Percentiles rank a stretch among this genome's conserved stretches.
phyloP scores from a whole-genome alignment of 2,113 vertebrate species.

The Fregetta grallaria region DNA sequence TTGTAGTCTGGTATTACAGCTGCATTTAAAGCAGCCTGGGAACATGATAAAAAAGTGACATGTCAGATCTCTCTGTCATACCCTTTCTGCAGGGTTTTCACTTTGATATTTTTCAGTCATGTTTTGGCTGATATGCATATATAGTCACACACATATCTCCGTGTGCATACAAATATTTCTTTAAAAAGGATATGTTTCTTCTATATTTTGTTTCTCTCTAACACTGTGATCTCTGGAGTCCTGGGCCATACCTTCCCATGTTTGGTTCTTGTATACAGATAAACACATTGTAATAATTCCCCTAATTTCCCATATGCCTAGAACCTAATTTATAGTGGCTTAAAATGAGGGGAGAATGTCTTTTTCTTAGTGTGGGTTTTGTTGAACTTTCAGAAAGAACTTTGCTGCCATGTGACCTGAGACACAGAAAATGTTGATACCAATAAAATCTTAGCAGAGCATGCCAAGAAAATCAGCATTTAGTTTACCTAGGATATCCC shows the following conservation, averaged over 20 bases:
- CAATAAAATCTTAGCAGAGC: slow-evolving; percentile 27
- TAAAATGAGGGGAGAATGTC: not conserved
- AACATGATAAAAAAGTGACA: not conserved
- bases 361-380: slow-evolving; percentile 16
- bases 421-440: slow-evolving; percentile 45
- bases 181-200: not conserved
- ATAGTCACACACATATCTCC: not conserved
- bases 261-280: not conserved
- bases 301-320: not conserved
- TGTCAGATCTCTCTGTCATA: not conserved
- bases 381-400: slow-evolving; percentile 26
- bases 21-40: not conserved
- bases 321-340: not conserved
- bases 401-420: slow-evolving; percentile 12
- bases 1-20: not conserved
- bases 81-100: not conserved
- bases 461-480: slow-evolving; percentile 55
- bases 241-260: not conserved
- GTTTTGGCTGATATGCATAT: not conserved
- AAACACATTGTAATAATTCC: not conserved
- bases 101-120: not conserved
- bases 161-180: not conserved
- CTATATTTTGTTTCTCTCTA: not conserved
- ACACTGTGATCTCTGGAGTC: not conserved
- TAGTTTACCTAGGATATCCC: slow-evolving; percentile 54